Evolutionary conservation across 2,888 invertebrate genomes (phyloP), one percentile per base, ranked within the genome.

Genomic region (Chrysomela aeneicollis): DNA sequence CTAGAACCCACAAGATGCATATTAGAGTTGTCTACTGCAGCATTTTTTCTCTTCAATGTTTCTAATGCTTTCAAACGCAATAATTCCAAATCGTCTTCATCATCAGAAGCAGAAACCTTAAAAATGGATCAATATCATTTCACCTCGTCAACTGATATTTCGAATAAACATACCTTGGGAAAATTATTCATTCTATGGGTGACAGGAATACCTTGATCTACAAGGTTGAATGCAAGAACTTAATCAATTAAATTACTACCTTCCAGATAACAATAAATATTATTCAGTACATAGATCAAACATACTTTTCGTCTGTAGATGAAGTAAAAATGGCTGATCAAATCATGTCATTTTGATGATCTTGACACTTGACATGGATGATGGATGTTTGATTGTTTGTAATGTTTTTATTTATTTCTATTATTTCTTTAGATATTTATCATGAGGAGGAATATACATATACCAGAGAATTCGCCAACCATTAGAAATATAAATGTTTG

Each of bases 81-180:
- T 26, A 82, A 80, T 73, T 86, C 85, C 67, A 86, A 75, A 73
- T 86, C 86, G 58, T 85, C 85, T 61, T 86, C 86, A 32, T 86
- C 86, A 12, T 86, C 86, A 2, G 84, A 83, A 3, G 76, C 78
- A 57, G 69, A 66, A 59, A 65, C 74, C 76, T 70, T 73, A 74
- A 74, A 74, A 17, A 42, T 10, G 6, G 21, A 53, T 42, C 15
- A 15, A 42, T 42, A 42, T n/a, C 4, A 42, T 9, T 15, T 15
- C 42, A 10, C 4, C 1, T 42, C 15, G 4, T 42, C n/a, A n/a
- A 42, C 8, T 42, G 42, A 42, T 10, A 15, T 10, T n/a, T n/a
- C n/a, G n/a, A 42, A 15, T n/a, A 42, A 42, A 42, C 42, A 42
- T 42, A 42, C 42, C 42, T 42, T 42, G 4, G 42, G 42, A 42